Evolutionary conservation across 2,797 vertebrate species (phyloP).

Genomic region (Anabas testudineus): DNA sequence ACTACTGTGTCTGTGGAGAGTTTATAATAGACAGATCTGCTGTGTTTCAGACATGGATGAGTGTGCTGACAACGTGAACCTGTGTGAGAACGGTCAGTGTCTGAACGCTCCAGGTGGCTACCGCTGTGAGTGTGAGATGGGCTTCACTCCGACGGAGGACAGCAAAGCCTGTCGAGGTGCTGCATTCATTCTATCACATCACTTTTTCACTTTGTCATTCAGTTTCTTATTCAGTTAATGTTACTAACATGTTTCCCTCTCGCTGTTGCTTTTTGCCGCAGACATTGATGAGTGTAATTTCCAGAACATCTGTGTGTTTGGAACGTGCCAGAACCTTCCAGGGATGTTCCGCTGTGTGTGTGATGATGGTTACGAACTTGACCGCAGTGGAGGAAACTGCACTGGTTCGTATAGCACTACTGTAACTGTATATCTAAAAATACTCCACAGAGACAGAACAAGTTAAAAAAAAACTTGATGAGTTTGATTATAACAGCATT

Average conservation of each 20-base stretch:
- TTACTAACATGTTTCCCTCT: constrained; percentile 5
- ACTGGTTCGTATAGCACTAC: constrained; percentile 83
- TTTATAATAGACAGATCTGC: not conserved
- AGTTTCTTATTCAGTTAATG: not conserved
- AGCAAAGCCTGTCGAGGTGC: constrained; percentile 93
- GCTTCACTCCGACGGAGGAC: constrained; percentile 94
- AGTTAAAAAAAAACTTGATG: not conserved
- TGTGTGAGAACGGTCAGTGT: constrained; percentile 95
- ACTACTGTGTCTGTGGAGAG: not conserved
- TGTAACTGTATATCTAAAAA: not conserved
- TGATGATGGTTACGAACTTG: constrained; percentile 92
- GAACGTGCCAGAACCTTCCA: constrained; percentile 94
- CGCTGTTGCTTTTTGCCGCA: constrained; percentile 65
- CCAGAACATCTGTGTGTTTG: constrained; percentile 94
- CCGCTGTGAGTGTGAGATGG: constrained; percentile 96
- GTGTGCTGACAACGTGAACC: constrained; percentile 92
- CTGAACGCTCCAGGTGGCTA: constrained; percentile 93
- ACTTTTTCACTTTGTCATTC: not conserved
- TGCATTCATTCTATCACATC: not conserved
- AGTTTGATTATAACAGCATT: not conserved
- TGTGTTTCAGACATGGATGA: constrained; percentile 90
- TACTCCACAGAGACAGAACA: not conserved
- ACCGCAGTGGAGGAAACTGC: constrained; percentile 93
- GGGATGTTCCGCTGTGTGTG: constrained; percentile 96
- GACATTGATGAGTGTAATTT: constrained; percentile 96